Evolutionary conservation across 2,113 vertebrate genomes (phyloP).

Genomic region (Hydrolagus affinis): DNA sequence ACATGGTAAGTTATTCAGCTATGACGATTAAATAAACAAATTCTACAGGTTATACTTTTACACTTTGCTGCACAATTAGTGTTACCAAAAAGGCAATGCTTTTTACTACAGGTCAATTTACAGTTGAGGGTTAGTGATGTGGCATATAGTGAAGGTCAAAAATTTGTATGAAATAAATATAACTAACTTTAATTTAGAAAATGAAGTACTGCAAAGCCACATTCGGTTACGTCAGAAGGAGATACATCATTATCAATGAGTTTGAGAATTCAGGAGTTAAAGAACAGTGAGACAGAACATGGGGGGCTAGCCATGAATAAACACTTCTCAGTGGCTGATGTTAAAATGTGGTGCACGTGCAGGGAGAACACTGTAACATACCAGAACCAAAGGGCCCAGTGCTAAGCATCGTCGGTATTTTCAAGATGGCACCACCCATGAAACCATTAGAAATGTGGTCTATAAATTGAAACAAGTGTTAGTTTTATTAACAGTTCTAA

Average conservation of each 20-base stretch:
- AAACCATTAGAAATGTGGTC: not conserved
- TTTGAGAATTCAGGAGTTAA: not conserved
- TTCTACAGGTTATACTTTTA: not conserved
- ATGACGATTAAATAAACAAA: not conserved
- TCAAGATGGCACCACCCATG: not conserved
- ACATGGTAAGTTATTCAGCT: not conserved
- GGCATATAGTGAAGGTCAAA: not conserved
- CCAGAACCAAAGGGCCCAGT: not conserved
- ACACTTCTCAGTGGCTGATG: not conserved
- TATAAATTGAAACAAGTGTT: not conserved
- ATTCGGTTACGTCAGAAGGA: not conserved
- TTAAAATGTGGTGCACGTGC: not conserved
- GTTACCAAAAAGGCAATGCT: not conserved
- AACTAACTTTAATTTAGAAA: not conserved
- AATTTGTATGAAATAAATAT: not conserved
- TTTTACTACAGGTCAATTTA: not conserved
- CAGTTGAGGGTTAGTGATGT: not conserved
- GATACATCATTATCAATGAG: not conserved
- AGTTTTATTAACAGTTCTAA: not conserved
- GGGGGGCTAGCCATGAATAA: not conserved
- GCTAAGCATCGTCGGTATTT: not conserved
- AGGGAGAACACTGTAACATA: not conserved
- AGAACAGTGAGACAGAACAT: not conserved
- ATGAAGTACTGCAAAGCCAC: not conserved
- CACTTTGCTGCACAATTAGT: not conserved